These are phyloP conservation scores for Nebria ingens DNA, from an alignment of 1,140 invertebrate species.

Conservation along the genomic window DNA sequence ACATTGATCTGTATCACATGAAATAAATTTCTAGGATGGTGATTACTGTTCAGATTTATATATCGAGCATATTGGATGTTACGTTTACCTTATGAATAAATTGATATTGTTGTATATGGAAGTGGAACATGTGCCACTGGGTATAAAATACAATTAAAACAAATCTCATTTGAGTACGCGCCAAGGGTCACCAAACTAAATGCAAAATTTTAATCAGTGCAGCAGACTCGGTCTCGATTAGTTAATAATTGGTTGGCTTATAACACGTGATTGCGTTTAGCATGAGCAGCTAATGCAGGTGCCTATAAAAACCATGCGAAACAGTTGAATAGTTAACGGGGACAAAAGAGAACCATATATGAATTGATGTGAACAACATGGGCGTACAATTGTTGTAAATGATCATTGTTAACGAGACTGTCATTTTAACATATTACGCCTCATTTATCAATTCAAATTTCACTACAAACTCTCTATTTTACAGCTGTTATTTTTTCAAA, in stretches of 20 bases:
- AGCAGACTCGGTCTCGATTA: neutral
- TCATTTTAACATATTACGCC: neutral
- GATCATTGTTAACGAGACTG: too few relatives aligned
- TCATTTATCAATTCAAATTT: neutral
- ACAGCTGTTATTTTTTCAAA: too few relatives aligned
- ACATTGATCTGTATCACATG: too few relatives aligned
- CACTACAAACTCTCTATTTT: too few relatives aligned
- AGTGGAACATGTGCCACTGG: too few relatives aligned
- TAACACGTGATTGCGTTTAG: neutral
- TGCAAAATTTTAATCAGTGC: neutral
- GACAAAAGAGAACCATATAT: neutral
- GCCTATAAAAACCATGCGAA: too few relatives aligned
- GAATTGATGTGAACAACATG: neutral
- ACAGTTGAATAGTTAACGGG: too few relatives aligned
- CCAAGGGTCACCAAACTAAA: neutral
- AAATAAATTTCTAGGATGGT: too few relatives aligned
- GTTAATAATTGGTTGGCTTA: neutral
- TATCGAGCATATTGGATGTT: too few relatives aligned
- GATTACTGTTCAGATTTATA: too few relatives aligned
- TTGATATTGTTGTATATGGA: too few relatives aligned
- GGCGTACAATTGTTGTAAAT: neutral
- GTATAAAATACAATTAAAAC: neutral
- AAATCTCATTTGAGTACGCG: neutral
- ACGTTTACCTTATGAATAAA: too few relatives aligned
- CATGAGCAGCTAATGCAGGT: neutral